Conservation (phyloP, 2,888 invertebrate genomes). For the Volucella inanis region DNA sequence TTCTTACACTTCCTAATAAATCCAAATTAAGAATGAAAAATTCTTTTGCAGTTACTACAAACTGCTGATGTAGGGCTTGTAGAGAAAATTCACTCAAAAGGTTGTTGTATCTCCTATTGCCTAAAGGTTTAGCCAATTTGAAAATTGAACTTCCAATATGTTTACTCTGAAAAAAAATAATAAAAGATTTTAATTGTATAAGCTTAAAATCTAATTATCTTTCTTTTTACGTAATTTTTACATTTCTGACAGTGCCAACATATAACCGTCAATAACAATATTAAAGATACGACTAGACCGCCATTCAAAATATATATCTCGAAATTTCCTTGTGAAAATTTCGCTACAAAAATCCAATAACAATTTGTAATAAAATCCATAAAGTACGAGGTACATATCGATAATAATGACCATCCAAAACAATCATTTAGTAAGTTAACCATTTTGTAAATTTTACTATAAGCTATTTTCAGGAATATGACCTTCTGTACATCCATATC, state of each 20-base stretch:
- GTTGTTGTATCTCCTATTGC: constrained; percentile 80
- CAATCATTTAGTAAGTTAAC: constrained; percentile 78
- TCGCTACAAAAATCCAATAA: constrained; percentile 79
- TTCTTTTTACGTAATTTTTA: constrained; percentile 77
- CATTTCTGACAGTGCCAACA: constrained; percentile 80
- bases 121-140: constrained; percentile 80
- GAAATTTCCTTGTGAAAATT: constrained; percentile 9
- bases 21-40: constrained; percentile 81
- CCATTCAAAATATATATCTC: constrained; percentile 67
- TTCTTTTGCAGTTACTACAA: constrained; percentile 81
- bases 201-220: background rate
- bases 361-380: constrained; percentile 80
- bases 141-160: constrained; percentile 81
- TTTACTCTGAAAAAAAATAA: constrained; percentile 79
- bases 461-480: constrained; percentile 77
- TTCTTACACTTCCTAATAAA: constrained; percentile 80
- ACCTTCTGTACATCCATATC: constrained; percentile 75
- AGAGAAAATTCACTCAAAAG: constrained; percentile 81
- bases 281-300: constrained; percentile 73
- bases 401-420: constrained; percentile 81
- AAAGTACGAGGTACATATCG: constrained; percentile 78
- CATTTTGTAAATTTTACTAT: constrained; percentile 79
- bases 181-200: background rate
- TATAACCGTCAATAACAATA: constrained; percentile 74
- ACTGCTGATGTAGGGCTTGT: constrained; percentile 81